These are phyloP conservation scores for Troides helena DNA, from an alignment of 2,888 invertebrate species.

Conservation along the genomic window DNA sequence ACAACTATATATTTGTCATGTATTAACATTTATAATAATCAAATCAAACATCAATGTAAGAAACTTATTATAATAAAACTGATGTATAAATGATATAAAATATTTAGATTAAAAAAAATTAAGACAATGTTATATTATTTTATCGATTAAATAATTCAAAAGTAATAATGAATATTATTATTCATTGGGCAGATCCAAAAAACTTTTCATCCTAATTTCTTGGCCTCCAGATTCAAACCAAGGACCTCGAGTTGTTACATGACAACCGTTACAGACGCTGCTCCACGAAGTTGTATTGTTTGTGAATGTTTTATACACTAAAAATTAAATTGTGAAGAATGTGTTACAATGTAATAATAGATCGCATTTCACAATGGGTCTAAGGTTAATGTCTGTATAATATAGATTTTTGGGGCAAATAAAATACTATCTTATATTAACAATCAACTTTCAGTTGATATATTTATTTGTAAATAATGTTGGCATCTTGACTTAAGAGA, in stretches of 20 bases:
- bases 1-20: constrained; percentile 3
- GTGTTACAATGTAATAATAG: background rate
- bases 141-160: too few relatives aligned
- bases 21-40: background rate
- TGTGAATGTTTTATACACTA: background rate
- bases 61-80: background rate
- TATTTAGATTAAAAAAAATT: too few relatives aligned
- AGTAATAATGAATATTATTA: too few relatives aligned
- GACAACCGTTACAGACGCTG: too few relatives aligned
- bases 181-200: too few relatives aligned
- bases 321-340: background rate
- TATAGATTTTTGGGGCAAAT: background rate
- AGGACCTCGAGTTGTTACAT: too few relatives aligned
- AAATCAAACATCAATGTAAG: background rate
- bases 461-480: background rate
- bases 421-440: constrained; percentile 1
- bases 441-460: constrained; percentile 5
- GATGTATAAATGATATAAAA: background rate
- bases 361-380: background rate
- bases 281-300: background rate
- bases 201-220: too few relatives aligned
- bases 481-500: too few relatives aligned
- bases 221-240: too few relatives aligned
- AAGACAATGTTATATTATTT: too few relatives aligned
- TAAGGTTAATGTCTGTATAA: too few relatives aligned